Percentiles rank a stretch among this genome's conserved stretches.
Conservation (phyloP, 2,888 invertebrate genomes). For the Hecatera dysodea region DNA sequence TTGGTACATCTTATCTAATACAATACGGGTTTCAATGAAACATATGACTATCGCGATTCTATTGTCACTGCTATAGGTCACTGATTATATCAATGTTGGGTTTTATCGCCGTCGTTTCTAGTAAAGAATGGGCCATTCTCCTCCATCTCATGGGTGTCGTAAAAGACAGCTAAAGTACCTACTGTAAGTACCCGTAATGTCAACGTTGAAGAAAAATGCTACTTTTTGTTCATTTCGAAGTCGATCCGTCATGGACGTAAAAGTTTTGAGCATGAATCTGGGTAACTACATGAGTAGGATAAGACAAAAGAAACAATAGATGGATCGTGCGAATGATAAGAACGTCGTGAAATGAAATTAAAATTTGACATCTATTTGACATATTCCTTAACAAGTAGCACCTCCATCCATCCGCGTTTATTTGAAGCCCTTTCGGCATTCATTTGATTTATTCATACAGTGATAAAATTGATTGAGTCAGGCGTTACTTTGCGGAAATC, state of each 20-base stretch:
- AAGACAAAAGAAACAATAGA: background rate
- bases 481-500: too few relatives aligned
- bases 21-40: conserved; percentile 31
- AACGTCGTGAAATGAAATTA: too few relatives aligned
- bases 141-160: conserved; percentile 33
- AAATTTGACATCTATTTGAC: too few relatives aligned
- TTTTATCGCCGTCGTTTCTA: conserved; percentile 41
- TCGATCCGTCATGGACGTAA: background rate
- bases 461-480: too few relatives aligned
- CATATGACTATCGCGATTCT: conserved; percentile 39
- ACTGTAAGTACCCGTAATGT: conserved; percentile 30
- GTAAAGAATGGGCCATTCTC: conserved; percentile 49
- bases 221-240: background rate
- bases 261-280: background rate
- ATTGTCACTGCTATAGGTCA: conserved; percentile 31
- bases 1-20: background rate
- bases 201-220: conserved; percentile 16
- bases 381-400: too few relatives aligned
- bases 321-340: background rate
- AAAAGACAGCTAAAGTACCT: conserved; percentile 44
- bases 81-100: conserved; percentile 46
- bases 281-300: background rate
- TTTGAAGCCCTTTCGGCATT: too few relatives aligned
- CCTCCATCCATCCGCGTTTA: too few relatives aligned
- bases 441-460: too few relatives aligned